Base-by-base conservation (phyloP, 2,797 vertebrate genomes). In the Neosilurus hyrtlii region DNA sequence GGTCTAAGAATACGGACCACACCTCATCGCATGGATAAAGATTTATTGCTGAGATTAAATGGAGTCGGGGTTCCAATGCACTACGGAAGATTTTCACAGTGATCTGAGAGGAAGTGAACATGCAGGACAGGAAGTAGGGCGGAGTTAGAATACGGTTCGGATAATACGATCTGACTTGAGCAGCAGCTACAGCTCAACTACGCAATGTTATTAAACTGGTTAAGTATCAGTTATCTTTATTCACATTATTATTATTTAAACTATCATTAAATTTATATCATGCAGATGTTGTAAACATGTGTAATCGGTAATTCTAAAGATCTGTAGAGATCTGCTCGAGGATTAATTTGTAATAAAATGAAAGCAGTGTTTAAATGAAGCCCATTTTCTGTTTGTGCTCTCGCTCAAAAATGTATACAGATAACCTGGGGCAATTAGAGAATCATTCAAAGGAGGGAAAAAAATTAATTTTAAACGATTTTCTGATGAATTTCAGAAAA, bases 31-130 rank as follows among this genome's bases (percentile, higher is more conserved):
- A 20, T 0, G 35, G 24, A 62, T 14, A 4, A 43, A 43, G 35
- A 15, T 62, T 67, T 20, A 73, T 82, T 83, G 83, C 85, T 59
- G 80, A 61, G 84, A 80, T 87, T 73, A 68, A 73, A 3, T 14
- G 0, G 71, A 3, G 54, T 35, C 5, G 0, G 30, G 37, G 5
- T 16, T 6, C 89, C 89, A 89, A 89, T 30, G 83, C 83, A 89
- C 88, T 90, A 90, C 37, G n/a, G 67, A 82, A 84, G 83, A 86
- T 86, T 74, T 86, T 90, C 84, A 82, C 79, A 88, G 84, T 89
- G 87, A 91, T 62, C 87, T 14, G 77, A 88, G 86, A 87, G 87
- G 80, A 82, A 84, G 89, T 87, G 22, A 84, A 89, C 94, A 95
- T 95, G 94, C 94, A 94, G 84, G 78, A 89, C 0, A 4, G 4